A percentile compares a stretch with the other conserved stretches of the same genome.
Evolutionary conservation across 1,140 invertebrate genomes (phyloP).

Genomic region (Drosophila equinoxialis): DNA sequence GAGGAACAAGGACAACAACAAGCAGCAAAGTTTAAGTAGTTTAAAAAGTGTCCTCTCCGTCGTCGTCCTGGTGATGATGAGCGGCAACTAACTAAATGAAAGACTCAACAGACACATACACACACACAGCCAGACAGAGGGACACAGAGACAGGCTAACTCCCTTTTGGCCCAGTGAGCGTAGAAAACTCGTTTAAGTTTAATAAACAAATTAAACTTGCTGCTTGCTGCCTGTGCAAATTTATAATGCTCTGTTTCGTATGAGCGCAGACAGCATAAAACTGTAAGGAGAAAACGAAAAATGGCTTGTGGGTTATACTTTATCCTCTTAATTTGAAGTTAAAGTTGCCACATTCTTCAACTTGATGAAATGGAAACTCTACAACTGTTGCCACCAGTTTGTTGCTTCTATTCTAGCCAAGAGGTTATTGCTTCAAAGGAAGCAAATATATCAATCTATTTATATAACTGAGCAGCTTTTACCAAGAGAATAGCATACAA

Average conservation of each 20-base stretch:
- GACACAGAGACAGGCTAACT: neutral
- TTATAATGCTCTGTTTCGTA: slow-evolving; percentile 38
- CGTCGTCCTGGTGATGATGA: slow-evolving; percentile 39
- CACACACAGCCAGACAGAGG: too few relatives aligned
- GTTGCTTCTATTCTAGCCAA: too few relatives aligned
- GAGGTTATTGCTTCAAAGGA: too few relatives aligned
- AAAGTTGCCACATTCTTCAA: neutral
- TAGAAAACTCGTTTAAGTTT: slow-evolving; percentile 77
- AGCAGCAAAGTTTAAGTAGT: slow-evolving; percentile 73
- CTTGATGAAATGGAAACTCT: neutral
- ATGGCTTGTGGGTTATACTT: neutral
- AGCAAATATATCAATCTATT: too few relatives aligned
- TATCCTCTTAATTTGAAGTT: neutral
- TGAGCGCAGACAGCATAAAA: slow-evolving; percentile 12
- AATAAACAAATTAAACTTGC: slow-evolving; percentile 81
- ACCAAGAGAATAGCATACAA: too few relatives aligned
- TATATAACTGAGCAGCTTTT: too few relatives aligned
- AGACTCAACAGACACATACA: slow-evolving; percentile 16
- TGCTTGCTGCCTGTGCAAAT: slow-evolving; percentile 55
- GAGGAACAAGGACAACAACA: slow-evolving; percentile 23
- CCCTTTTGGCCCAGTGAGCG: slow-evolving; percentile 33
- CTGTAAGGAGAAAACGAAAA: neutral
- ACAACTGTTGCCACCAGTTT: too few relatives aligned
- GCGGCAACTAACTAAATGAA: slow-evolving; percentile 47
- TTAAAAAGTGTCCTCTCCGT: slow-evolving; percentile 64